Conservation (phyloP, 2,888 invertebrate species). For the Hypomecis atomaria region DNA sequence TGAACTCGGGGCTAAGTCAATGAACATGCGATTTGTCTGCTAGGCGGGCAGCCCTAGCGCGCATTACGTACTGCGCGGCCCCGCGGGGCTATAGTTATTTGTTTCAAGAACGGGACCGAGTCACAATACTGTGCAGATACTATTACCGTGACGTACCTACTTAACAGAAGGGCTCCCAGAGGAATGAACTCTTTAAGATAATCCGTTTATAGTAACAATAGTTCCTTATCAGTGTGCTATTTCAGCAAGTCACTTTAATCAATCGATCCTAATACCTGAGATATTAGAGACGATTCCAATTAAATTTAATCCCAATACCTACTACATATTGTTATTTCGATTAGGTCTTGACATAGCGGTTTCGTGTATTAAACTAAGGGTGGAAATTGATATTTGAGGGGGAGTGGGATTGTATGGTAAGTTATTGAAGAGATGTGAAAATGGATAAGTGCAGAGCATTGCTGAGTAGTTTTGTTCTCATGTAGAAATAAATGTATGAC, state of each 20-base stretch:
- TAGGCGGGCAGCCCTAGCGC: too few species aligned
- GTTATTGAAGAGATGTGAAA: too few species aligned
- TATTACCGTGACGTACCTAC: not conserved
- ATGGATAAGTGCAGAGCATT: too few species aligned
- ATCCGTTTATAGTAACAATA: not conserved
- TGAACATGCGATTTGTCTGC: too few species aligned
- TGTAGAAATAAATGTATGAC: too few species aligned
- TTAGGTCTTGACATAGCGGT: not conserved
- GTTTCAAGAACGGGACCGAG: too few species aligned
- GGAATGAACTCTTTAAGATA: not conserved
- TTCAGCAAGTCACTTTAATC: slow-evolving; percentile 1
- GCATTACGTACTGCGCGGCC: too few species aligned
- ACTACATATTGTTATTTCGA: not conserved
- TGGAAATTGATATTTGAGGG: not conserved
- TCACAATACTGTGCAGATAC: too few species aligned
- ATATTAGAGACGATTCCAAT: slow-evolving; percentile 2
- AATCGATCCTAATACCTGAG: slow-evolving; percentile 3
- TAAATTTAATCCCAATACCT: slow-evolving; percentile 11
- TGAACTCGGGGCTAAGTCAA: too few species aligned
- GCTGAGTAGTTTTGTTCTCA: too few species aligned
- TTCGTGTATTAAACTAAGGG: not conserved
- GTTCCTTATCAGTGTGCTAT: not conserved
- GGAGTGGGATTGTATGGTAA: not conserved
- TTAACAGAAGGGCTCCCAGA: too few species aligned
- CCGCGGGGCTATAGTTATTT: too few species aligned